Conservation (phyloP, 2,797 vertebrate genomes). For the Anguilla obscura region DNA sequence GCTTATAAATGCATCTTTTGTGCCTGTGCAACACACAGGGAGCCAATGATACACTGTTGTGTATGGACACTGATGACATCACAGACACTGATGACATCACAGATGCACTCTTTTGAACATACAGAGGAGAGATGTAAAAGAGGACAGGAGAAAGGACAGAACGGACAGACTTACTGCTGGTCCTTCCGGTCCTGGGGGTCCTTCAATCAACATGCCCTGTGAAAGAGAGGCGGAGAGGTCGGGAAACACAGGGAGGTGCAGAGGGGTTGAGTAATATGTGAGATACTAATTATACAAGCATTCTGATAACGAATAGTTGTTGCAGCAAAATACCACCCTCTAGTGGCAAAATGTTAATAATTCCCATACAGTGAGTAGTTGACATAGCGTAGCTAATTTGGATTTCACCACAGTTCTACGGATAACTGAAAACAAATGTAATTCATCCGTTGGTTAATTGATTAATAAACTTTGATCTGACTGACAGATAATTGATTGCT, state of each 20-base stretch:
- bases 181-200: constrained; percentile 87
- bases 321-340: background rate
- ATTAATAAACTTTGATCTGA: background rate
- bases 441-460: background rate
- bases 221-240: constrained; percentile 11
- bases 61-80: background rate
- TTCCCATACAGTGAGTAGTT: background rate
- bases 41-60: background rate
- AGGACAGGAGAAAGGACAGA: constrained; percentile 40
- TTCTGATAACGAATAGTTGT: background rate
- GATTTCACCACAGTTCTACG: background rate
- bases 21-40: background rate
- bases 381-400: background rate
- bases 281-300: background rate
- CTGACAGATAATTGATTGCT: background rate
- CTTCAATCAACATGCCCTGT: constrained; percentile 91
- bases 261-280: background rate
- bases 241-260: background rate
- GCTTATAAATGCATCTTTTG: background rate
- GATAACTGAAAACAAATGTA: background rate
- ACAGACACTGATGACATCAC: background rate
- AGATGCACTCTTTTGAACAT: background rate
- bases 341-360: background rate
- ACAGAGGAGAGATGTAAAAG: constrained; percentile 20
- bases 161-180: constrained; percentile 76